Evolutionary conservation across 2,113 vertebrate species (phyloP).

Genomic region (Scytalopus superciliaris): DNA sequence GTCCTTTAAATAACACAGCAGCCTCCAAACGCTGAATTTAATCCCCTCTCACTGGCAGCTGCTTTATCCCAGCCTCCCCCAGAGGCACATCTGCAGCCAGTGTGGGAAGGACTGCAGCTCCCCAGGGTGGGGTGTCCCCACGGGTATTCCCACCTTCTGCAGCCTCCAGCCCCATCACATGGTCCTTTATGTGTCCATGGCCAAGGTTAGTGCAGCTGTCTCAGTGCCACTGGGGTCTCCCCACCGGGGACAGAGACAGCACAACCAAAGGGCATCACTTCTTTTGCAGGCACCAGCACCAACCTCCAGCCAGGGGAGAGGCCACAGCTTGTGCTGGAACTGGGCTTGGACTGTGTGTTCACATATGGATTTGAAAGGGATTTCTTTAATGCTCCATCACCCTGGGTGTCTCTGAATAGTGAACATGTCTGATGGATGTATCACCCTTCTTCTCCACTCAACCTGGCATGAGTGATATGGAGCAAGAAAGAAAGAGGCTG

Average conservation of each 20-base stretch:
- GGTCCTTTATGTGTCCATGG: rapidly evolving
- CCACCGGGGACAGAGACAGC: rapidly evolving
- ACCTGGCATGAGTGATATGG: neutral
- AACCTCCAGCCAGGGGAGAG: neutral
- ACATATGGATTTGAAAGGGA: neutral
- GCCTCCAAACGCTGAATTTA: neutral
- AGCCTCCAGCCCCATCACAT: neutral
- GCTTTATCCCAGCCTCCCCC: neutral
- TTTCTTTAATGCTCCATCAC: neutral
- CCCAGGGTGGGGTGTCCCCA: neutral
- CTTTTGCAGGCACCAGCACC: neutral
- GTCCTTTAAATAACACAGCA: slow-evolving; percentile 31
- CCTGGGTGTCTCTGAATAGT: neutral
- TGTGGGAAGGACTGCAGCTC: neutral
- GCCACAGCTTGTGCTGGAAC: neutral
- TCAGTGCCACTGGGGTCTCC: neutral
- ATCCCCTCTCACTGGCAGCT: neutral
- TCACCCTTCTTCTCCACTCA: neutral
- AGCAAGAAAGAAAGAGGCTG: neutral
- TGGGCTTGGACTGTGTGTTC: neutral
- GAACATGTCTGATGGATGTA: neutral
- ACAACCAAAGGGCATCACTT: neutral
- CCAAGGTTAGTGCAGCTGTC: rapidly evolving
- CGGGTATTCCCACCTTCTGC: rapidly evolving
- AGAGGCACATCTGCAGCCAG: neutral